Evolutionary conservation across 2,113 vertebrate species (phyloP), one percentile per base, ranked within the genome.

Genomic region (Lophochroa leadbeateri): DNA sequence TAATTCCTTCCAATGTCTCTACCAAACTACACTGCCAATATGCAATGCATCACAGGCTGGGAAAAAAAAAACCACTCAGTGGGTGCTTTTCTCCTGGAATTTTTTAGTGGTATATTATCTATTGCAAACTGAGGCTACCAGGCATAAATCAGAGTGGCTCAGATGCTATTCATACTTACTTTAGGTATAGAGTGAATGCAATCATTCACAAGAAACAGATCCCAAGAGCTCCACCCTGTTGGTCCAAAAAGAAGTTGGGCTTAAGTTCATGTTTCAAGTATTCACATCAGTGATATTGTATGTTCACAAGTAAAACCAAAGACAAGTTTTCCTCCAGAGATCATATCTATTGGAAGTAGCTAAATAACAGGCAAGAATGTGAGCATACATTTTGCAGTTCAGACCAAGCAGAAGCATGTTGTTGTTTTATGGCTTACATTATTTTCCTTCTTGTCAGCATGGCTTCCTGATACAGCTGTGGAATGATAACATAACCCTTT

Each of bases 351-450:
- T 72, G 46, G 50, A 93, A 95, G 65, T 80, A 64, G 37, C 53
- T 86, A 83, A 95, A 88, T 92, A 50, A 94, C 71, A 75, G 72
- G 67, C 76, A 94, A 90, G 68, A 92, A 90, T 88, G 27, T 35
- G 76, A 92, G 25, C 82, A 24, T 31, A 72, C 28, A 78, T 88
- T 88, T 88, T 95, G 50, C 91, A 90, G 80, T 60, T 77, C 68
- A 93, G 77, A 94, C 94, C 92, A 93, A 93, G 96, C 86, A 97
- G 86, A 83, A 95, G 83, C 95, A 96, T 68, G 95, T 88, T 80
- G 53, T 5, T 97, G 88, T 95, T 95, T 97, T 95, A 78, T 95
- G 92, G n/a, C n/a, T n/a, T n/a, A n/a, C n/a, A n/a, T n/a, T n/a
- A n/a, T n/a, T n/a, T n/a, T n/a, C n/a, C n/a, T n/a, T n/a, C n/a